Percentiles rank a stretch among this genome's conserved stretches.
Conservation (phyloP, 2,888 invertebrate genomes). For the Pyrgus malvae region DNA sequence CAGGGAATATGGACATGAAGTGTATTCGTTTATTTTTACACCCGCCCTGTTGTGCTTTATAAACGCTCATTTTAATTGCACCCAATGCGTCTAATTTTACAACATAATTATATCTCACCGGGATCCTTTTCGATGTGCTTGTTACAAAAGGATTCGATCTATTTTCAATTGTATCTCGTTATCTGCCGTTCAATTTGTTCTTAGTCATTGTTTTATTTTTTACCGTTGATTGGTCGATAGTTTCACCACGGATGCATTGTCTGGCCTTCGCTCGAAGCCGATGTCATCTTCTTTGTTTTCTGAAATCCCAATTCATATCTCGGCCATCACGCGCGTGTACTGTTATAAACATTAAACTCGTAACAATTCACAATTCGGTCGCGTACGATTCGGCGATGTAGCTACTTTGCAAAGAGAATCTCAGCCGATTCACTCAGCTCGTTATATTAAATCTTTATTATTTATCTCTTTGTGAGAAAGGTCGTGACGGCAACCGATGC, state of each 20-base stretch:
- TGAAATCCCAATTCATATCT: conserved; percentile 58
- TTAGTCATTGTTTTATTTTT: conserved; percentile 49
- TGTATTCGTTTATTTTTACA: conserved; percentile 2
- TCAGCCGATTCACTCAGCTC: conserved; percentile 3
- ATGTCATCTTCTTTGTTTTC: conserved; percentile 52
- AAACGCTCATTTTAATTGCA: conserved; percentile 39
- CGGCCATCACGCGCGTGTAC: conserved; percentile 60
- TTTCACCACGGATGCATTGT: conserved; percentile 49
- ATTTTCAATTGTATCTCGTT: conserved; percentile 37
- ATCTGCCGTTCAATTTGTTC: conserved; percentile 20
- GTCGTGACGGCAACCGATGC: conserved; percentile 44
- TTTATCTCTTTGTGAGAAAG: conserved; percentile 16
- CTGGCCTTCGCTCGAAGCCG: conserved; percentile 45
- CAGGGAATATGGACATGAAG: background rate
- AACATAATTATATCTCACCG: conserved; percentile 35
- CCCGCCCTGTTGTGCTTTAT: background rate
- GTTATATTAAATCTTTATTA: conserved; percentile 17
- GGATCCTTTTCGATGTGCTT: conserved; percentile 23
- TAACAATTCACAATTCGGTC: conserved; percentile 49
- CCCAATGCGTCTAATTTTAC: conserved; percentile 35
- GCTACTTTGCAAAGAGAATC: conserved; percentile 10
- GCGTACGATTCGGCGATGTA: conserved; percentile 15
- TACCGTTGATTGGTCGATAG: conserved; percentile 57
- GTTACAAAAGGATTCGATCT: conserved; percentile 39
- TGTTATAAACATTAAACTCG: conserved; percentile 54